A percentile compares a stretch with the other conserved stretches of the same genome.
These are phyloP conservation scores for Typhlichthys eigenmanni DNA, from an alignment of 2,797 vertebrate species.

Conservation along the genomic window DNA sequence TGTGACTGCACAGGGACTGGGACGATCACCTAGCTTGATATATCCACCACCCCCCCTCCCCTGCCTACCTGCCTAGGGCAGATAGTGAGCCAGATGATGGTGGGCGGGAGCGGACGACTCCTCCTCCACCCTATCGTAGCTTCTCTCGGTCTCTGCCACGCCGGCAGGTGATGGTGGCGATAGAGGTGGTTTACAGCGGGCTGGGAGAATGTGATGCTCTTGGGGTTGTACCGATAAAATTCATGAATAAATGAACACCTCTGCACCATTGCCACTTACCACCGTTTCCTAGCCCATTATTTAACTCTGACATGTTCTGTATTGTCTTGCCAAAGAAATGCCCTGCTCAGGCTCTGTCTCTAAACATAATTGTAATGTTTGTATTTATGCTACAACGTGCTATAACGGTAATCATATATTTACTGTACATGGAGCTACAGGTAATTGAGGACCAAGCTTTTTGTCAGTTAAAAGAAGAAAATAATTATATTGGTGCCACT, in stretches of 20 bases:
- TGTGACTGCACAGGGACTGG: neutral
- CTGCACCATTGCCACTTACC: no score
- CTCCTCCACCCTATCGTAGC: no score
- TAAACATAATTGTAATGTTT: no score
- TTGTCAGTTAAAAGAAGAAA: constrained; percentile 10
- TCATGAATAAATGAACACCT: constrained; percentile 18
- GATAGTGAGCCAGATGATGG: constrained; percentile 11
- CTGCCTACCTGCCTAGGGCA: neutral
- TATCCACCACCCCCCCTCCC: neutral
- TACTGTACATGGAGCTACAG: no score
- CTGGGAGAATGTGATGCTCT: constrained; percentile 21
- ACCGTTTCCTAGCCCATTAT: no score
- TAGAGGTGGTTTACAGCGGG: constrained; percentile 26
- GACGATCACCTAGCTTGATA: constrained; percentile 15
- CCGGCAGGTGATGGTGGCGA: constrained; percentile 11
- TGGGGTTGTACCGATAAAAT: constrained; percentile 29
- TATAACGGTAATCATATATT: no score
- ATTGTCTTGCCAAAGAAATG: no score
- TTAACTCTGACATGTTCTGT: no score
- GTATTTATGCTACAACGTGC: no score
- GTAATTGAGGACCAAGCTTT: neutral
- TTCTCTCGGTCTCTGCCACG: no score
- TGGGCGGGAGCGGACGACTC: constrained; percentile 28
- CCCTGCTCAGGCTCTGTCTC: no score
- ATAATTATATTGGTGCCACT: no score